phyloP scores from a whole-genome alignment of 37 sponge, comb jelly and placozoan species.

The Beroe forskalii region DNA sequence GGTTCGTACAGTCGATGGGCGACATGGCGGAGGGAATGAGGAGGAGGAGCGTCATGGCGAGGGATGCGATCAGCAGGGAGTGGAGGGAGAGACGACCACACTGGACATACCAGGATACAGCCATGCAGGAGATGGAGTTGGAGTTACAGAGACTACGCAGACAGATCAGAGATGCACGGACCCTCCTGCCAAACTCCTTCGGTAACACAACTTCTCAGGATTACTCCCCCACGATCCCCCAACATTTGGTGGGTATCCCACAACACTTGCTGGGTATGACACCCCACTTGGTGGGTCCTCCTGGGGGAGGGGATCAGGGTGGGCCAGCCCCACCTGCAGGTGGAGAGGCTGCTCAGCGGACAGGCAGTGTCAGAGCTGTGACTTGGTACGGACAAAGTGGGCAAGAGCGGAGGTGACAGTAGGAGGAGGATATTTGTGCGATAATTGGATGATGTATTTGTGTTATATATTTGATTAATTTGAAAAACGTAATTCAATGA shows the following conservation, averaged over 20 bases:
- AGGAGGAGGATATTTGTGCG: neutral
- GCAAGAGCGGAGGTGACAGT: neutral
- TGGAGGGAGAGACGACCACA: neutral
- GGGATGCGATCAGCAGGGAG: neutral
- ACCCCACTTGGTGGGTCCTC: neutral
- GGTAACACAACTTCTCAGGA: neutral
- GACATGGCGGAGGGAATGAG: neutral
- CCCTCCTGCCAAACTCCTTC: neutral
- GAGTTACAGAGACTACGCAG: neutral
- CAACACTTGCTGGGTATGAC: neutral
- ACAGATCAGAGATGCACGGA: neutral
- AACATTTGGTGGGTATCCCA: neutral
- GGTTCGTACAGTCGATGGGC: neutral
- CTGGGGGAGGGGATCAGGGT: too few species aligned
- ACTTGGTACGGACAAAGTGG: too few species aligned
- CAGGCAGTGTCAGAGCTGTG: neutral
- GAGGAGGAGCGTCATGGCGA: neutral
- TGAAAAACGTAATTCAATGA: too few species aligned
- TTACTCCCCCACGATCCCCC: neutral
- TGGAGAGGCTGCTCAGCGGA: too few species aligned
- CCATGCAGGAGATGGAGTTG: neutral
- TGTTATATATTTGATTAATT: too few species aligned
- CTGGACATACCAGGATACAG: neutral
- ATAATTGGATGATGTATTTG: neutral
- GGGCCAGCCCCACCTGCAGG: too few species aligned